Evolutionary conservation across 2,113 vertebrate genomes (phyloP).

Genomic region (Pollimyrus isidori): DNA sequence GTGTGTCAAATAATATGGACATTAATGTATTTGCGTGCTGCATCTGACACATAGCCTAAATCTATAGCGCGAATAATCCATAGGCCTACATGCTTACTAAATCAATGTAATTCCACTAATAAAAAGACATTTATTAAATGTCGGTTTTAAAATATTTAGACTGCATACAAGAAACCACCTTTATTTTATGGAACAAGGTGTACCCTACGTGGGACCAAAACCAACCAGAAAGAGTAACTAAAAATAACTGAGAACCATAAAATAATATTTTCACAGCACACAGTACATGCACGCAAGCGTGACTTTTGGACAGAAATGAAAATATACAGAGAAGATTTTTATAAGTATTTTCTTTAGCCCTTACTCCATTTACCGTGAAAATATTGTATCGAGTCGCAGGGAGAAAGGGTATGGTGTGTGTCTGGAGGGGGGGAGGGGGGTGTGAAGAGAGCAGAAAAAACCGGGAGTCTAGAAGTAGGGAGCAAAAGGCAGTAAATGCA

Average conservation of each 20-base stretch:
- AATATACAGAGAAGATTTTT: constrained; percentile 49
- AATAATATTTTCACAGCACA: constrained; percentile 48
- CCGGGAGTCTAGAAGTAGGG: background rate
- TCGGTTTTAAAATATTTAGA: constrained; percentile 47
- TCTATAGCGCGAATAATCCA: constrained; percentile 1
- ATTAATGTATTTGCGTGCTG: constrained; percentile 28
- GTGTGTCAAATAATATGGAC: constrained; percentile 21
- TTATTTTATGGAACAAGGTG: constrained; percentile 52
- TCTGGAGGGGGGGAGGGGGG: constrained; percentile 1
- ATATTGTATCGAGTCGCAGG: constrained; percentile 33
- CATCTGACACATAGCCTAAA: background rate
- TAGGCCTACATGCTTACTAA: background rate
- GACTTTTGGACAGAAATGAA: constrained; percentile 47
- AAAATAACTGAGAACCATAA: constrained; percentile 60
- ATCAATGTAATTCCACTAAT: constrained; percentile 4
- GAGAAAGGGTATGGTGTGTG: constrained; percentile 22
- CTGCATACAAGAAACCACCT: constrained; percentile 45
- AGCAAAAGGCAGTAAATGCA: constrained; percentile 11
- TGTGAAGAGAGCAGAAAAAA: background rate
- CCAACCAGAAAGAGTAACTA: constrained; percentile 45
- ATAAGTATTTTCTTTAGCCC: constrained; percentile 43
- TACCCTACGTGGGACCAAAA: constrained; percentile 41
- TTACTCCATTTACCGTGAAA: constrained; percentile 50
- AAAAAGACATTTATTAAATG: constrained; percentile 43
- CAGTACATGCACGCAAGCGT: constrained; percentile 40